Conservation (phyloP, 1,140 invertebrate species). For the Caenorhabditis latens region DNA sequence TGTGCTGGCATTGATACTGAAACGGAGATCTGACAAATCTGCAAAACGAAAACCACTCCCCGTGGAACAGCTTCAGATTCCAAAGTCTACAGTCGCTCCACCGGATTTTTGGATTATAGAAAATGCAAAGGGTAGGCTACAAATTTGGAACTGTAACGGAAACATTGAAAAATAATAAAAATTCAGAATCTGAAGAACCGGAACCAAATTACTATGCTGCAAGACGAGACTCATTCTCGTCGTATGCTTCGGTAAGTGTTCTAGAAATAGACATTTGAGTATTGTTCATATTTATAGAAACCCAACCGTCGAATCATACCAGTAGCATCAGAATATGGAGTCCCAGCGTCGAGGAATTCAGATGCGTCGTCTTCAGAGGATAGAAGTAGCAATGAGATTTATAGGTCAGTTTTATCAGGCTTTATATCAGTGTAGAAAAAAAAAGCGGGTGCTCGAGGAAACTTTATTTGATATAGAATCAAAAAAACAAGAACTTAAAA, state of each 20-base stretch:
- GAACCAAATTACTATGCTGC: not conserved
- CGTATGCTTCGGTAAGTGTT: constrained; percentile 53
- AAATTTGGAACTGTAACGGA: not conserved
- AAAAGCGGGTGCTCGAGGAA: too few species aligned
- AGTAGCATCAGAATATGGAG: constrained; percentile 31
- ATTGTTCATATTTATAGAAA: not conserved
- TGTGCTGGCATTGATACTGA: not conserved
- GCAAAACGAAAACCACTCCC: not conserved
- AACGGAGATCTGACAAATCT: constrained; percentile 1
- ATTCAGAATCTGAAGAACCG: not conserved
- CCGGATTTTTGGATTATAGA: constrained; percentile 58
- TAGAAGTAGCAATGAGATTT: constrained; percentile 44
- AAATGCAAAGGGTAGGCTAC: not conserved
- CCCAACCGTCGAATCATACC: constrained; percentile 46
- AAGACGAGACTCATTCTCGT: constrained; percentile 22
- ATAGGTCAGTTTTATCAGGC: not conserved
- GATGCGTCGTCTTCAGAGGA: constrained; percentile 44
- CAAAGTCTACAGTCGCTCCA: not conserved
- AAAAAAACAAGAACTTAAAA: too few species aligned
- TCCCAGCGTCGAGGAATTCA: constrained; percentile 15
- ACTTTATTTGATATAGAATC: too few species aligned
- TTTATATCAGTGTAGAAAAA: too few species aligned
- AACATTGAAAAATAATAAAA: too few species aligned
- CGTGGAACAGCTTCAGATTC: constrained; percentile 21
- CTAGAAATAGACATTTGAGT: not conserved